Evolutionary conservation across 2,113 vertebrate genomes (phyloP), one percentile per base, ranked within the genome.

Genomic region (Protobothrops flavoviridis): DNA sequence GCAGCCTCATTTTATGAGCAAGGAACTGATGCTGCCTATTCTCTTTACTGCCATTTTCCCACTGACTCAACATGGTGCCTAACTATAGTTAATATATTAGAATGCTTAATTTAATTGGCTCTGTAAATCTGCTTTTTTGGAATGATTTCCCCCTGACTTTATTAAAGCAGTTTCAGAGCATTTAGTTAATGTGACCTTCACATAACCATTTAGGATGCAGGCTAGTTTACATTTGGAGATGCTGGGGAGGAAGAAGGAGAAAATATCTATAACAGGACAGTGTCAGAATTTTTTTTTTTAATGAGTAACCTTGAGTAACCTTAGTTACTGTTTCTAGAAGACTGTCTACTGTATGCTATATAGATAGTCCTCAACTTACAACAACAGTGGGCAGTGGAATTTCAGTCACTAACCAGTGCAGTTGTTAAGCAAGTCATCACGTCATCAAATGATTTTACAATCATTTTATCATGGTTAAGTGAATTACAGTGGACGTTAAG

Each of bases 121-220:
- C 93, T 26, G 85, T 94, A 59, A 94, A 96, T 92, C 74, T 96
- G 89, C 87, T 94, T 90, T 95, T 96, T 92, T 87, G 0, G 0
- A 53, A 85, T 91, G 85, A 4, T 89, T 95, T 95, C 57, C 17
- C 26, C 10, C 0, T 5, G 0, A 89, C 90, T 93, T 90, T 95
- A 94, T 97, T 96, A 96, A 96, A 93, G 92, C 87, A 85, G 23
- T 95, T 92, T 95, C 96, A 69, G 87, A 96, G 85, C 93, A 93
- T 96, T 97, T 97, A 94, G 94, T 97, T 94, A 64, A 94, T 94
- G 90, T 96, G 74, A 95, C 93, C 81, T 95, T 97, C 93, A 93
- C 89, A 87, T 74, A 94, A 91, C 94, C 94, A 92, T 96, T 96
- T 93, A 90, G 95, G 96, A 93, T 95, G 94, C 29, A 33, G 48